Evolutionary conservation across 2,113 vertebrate genomes (phyloP).

Genomic region (Cheilinus undulatus): DNA sequence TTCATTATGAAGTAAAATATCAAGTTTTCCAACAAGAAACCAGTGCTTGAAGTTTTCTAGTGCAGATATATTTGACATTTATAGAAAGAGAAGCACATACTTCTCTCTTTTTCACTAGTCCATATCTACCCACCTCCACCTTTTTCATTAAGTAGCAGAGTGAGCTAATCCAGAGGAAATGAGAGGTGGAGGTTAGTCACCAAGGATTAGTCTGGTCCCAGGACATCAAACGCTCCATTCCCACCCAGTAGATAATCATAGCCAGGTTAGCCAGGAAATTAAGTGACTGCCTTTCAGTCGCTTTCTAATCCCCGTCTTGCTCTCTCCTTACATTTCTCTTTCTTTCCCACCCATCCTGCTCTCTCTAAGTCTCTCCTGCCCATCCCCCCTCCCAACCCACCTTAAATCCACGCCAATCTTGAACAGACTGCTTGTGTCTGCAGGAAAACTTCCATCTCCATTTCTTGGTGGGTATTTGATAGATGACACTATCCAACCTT

Average conservation of each 20-base stretch:
- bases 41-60: not conserved
- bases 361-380: constrained; percentile 31
- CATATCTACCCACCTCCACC: constrained; percentile 58
- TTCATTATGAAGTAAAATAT: not conserved
- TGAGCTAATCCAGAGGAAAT: constrained; percentile 78
- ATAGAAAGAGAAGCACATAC: not conserved
- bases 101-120: constrained; percentile 22
- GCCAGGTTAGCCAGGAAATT: constrained; percentile 81
- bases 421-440: constrained; percentile 55
- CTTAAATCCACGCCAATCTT: constrained; percentile 34
- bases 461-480: constrained; percentile 43
- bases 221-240: constrained; percentile 77
- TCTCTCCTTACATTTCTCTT: constrained; percentile 68
- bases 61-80: not conserved
- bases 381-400: constrained; percentile 24
- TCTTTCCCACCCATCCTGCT: constrained; percentile 55
- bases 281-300: constrained; percentile 73
- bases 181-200: constrained; percentile 80
- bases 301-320: constrained; percentile 69
- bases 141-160: constrained; percentile 75
- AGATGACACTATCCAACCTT: constrained; percentile 35
- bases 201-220: constrained; percentile 78
- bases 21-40: constrained; percentile 2
- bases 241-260: constrained; percentile 81
- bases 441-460: constrained; percentile 48